Percentiles rank a stretch among this genome's conserved stretches.
Evolutionary conservation across 1,140 invertebrate genomes (phyloP).

Genomic region (Archegozetes longisetosus): DNA sequence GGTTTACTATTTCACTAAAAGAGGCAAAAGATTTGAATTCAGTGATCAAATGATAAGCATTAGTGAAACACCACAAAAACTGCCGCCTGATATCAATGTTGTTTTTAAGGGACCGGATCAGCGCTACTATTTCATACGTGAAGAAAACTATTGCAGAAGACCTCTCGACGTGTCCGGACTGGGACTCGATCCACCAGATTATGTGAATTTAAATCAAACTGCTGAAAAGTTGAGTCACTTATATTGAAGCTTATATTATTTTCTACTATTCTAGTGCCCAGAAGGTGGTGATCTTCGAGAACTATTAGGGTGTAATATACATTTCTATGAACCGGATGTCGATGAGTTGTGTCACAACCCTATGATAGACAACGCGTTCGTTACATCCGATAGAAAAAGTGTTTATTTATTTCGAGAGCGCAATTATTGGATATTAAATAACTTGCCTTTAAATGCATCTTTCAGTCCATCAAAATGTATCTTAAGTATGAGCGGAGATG

Average conservation of each 20-base stretch:
- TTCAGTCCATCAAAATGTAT: neutral
- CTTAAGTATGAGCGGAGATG: neutral
- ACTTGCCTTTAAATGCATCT: neutral
- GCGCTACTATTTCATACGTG: neutral
- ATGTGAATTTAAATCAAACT: neutral
- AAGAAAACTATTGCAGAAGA: neutral
- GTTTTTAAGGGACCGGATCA: neutral
- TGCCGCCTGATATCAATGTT: too few relatives aligned
- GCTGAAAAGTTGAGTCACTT: neutral
- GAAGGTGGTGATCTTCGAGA: neutral
- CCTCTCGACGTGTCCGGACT: neutral
- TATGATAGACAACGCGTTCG: neutral
- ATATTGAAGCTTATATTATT: neutral
- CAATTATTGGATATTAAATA: neutral
- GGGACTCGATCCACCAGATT: neutral
- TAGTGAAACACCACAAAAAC: neutral
- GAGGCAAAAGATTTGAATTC: neutral
- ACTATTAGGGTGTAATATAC: neutral
- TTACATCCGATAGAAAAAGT: neutral
- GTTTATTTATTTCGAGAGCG: neutral
- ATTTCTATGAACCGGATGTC: neutral
- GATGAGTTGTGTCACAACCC: neutral
- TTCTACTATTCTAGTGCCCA: neutral
- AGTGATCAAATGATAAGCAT: neutral
- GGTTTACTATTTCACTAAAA: neutral